phyloP scores from a whole-genome alignment of 1,140 invertebrate species.

The Drosophila nikananu region DNA sequence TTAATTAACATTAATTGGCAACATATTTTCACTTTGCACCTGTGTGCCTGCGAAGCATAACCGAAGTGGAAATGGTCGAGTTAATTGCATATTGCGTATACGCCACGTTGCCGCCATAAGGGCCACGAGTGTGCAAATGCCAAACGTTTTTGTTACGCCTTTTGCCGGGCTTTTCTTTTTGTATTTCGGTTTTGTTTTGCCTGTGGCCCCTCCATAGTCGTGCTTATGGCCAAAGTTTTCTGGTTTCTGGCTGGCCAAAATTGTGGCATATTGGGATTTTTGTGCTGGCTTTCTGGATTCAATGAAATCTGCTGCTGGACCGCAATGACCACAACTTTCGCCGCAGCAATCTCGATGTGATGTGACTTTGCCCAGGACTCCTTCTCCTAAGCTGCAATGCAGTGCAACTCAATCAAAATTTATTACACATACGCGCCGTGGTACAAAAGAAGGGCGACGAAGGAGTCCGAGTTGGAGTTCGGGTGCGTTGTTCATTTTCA shows the following conservation, averaged over 20 bases:
- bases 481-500: slow-evolving; percentile 66
- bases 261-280: slow-evolving; percentile 61
- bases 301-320: slow-evolving; percentile 67
- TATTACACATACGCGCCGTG: slow-evolving; percentile 77
- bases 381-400: slow-evolving; percentile 59
- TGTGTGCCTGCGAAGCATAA: slow-evolving; percentile 43
- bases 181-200: slow-evolving; percentile 31
- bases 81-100: slow-evolving; percentile 78
- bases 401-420: slow-evolving; percentile 79
- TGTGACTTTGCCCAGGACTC: slow-evolving; percentile 27
- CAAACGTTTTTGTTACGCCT: slow-evolving; percentile 30
- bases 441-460: slow-evolving; percentile 8
- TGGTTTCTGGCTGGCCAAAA: slow-evolving; percentile 37
- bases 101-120: slow-evolving; percentile 37
- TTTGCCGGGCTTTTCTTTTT: slow-evolving; percentile 10
- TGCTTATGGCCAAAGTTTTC: slow-evolving; percentile 76
- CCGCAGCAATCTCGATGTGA: slow-evolving; percentile 53
- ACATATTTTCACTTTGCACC: slow-evolving; percentile 71
- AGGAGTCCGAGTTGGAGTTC: slow-evolving; percentile 6
- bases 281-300: slow-evolving; percentile 47
- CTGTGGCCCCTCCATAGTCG: slow-evolving; percentile 37
- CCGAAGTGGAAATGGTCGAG: slow-evolving; percentile 57
- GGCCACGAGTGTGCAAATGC: slow-evolving; percentile 23
- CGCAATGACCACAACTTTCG: slow-evolving; percentile 57
- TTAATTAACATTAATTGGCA: slow-evolving; percentile 81